Conservation (phyloP, 2,888 invertebrate species). For the Idaea dimidiata region DNA sequence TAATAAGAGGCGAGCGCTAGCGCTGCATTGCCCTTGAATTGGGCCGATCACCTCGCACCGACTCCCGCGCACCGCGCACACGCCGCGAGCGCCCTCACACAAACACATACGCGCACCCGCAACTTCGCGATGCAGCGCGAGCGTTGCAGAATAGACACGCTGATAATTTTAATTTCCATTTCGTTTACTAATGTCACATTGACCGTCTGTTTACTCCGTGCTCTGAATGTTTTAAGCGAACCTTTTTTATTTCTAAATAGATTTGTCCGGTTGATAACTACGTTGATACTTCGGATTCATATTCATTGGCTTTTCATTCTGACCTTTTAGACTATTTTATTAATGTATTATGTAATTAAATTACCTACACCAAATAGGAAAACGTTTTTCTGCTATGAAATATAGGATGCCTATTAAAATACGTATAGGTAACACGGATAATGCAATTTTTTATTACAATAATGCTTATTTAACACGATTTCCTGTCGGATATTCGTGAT, state of each 20-base stretch:
- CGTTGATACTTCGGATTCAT: not conserved
- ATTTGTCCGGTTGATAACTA: not conserved
- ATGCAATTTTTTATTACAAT: conserved; percentile 10
- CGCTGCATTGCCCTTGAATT: conserved; percentile 78
- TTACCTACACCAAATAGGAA: no score
- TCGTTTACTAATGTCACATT: conserved; percentile 67
- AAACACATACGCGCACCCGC: conserved; percentile 47
- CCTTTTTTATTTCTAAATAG: conserved; percentile 18
- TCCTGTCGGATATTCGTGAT: conserved; percentile 43
- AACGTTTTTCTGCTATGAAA: no score
- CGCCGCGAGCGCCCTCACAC: conserved; percentile 34
- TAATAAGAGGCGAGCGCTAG: conserved; percentile 74
- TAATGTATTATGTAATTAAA: not conserved
- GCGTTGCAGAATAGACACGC: conserved; percentile 60
- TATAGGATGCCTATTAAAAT: no score
- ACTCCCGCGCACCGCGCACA: conserved; percentile 45
- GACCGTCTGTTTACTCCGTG: conserved; percentile 46
- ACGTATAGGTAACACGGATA: not conserved
- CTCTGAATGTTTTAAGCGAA: conserved; percentile 32
- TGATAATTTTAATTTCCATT: conserved; percentile 73
- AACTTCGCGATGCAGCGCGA: conserved; percentile 44
- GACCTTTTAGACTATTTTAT: not conserved
- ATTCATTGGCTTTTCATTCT: not conserved
- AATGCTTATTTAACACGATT: conserved; percentile 29
- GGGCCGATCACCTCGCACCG: conserved; percentile 71